A percentile compares a stretch with the other conserved stretches of the same genome.
phyloP scores from a whole-genome alignment of 2,113 vertebrate species.

The Steatornis caripensis region DNA sequence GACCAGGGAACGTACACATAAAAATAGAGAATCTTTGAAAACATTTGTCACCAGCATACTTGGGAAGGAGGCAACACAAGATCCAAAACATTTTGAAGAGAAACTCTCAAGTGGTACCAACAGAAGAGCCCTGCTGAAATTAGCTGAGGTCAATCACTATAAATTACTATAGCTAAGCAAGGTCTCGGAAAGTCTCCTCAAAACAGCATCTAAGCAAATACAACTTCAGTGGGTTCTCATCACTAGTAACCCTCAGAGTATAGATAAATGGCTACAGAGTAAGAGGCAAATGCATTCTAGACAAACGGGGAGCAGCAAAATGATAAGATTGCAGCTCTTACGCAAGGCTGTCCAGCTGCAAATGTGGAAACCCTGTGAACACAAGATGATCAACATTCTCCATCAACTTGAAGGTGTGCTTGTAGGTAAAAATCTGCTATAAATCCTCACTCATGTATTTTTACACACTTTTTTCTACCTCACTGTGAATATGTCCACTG shows the following conservation, averaged over 20 bases:
- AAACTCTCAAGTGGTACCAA: not conserved
- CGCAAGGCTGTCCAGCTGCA: not conserved
- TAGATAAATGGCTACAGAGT: not conserved
- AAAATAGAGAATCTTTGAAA: not conserved
- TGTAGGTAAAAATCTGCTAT: not conserved
- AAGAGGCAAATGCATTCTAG: not conserved
- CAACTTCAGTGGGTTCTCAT: not conserved
- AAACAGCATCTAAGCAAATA: not conserved
- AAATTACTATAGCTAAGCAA: not conserved
- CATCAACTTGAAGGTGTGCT: not conserved
- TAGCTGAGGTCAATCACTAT: not conserved
- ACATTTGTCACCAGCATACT: not conserved
- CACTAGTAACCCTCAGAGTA: not conserved
- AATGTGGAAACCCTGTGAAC: not conserved
- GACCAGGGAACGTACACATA: not conserved
- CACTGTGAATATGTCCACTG: not conserved
- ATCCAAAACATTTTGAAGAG: not conserved
- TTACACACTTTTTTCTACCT: not conserved
- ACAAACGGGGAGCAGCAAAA: not conserved
- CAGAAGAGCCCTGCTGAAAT: not conserved
- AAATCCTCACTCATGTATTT: not conserved
- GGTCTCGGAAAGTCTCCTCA: not conserved
- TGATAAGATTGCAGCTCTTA: not conserved
- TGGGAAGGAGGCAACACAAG: not conserved
- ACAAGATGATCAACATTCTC: not conserved